phyloP scores from a whole-genome alignment of 2,113 vertebrate species.

The Pachyramphus minor region DNA sequence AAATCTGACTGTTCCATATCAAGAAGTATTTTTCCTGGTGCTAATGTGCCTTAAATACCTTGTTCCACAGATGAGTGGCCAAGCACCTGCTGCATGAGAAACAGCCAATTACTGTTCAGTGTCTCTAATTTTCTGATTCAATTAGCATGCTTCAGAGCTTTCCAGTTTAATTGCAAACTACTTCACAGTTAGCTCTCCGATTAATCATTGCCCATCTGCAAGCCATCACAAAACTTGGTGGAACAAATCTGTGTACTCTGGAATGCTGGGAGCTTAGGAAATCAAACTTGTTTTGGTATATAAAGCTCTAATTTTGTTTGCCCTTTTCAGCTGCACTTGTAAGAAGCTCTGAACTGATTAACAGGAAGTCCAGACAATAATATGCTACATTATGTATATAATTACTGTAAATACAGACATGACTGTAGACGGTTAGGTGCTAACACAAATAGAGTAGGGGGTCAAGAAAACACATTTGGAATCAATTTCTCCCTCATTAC shows the following conservation, averaged over 20 bases:
- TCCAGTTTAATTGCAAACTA: slow-evolving; percentile 99
- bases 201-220: slow-evolving; percentile 99
- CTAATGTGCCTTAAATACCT: slow-evolving; percentile 99
- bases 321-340: slow-evolving; percentile 84
- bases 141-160: slow-evolving; percentile 99
- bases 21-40: slow-evolving; percentile 97
- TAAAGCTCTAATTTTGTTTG: slow-evolving; percentile 86
- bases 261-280: slow-evolving; percentile 88
- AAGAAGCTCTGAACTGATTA: slow-evolving; percentile 80
- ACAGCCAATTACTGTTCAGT: slow-evolving; percentile 97
- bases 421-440: slow-evolving; percentile 76
- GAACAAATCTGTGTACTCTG: slow-evolving; percentile 94
- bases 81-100: slow-evolving; percentile 99
- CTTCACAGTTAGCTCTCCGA: slow-evolving; percentile 99
- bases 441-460: slow-evolving; percentile 71
- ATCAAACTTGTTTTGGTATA: slow-evolving; percentile 89
- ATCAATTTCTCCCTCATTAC: slow-evolving; percentile 72
- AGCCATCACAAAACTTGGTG: slow-evolving; percentile 92
- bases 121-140: slow-evolving; percentile 99
- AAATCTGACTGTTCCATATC: slow-evolving; percentile 98
- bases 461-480: slow-evolving; percentile 77
- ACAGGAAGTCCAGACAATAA: slow-evolving; percentile 83
- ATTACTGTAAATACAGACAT: slow-evolving; percentile 82
- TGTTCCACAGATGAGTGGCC: slow-evolving; percentile 99
- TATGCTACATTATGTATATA: slow-evolving; percentile 85